Evolutionary conservation across 2,797 vertebrate genomes (phyloP).

Genomic region (Sarcoramphus papa): DNA sequence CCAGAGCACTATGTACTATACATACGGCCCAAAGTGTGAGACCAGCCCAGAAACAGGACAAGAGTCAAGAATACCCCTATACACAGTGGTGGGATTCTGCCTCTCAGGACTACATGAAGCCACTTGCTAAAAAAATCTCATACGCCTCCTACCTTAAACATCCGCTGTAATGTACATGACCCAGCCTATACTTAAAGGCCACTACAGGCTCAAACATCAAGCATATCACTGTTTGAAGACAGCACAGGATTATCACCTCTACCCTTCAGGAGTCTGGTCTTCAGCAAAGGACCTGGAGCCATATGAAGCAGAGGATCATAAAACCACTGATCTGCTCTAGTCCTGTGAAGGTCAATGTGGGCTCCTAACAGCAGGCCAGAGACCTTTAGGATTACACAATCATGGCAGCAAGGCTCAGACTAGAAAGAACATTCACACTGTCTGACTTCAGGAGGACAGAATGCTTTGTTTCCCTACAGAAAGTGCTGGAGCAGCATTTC

Average conservation of each 20-base stretch:
- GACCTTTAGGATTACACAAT: neutral
- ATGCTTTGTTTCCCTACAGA: neutral
- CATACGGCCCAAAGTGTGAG: neutral
- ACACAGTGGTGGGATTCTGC: neutral
- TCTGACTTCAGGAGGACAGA: neutral
- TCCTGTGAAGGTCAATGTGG: neutral
- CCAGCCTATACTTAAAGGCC: neutral
- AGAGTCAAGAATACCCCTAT: neutral
- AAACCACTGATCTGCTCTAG: neutral
- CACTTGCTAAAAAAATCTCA: neutral
- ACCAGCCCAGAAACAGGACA: neutral
- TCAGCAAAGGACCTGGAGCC: neutral
- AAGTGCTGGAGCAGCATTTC: neutral
- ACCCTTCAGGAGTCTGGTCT: neutral
- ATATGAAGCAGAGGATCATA: neutral
- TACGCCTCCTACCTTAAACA: neutral
- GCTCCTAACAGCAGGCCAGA: neutral
- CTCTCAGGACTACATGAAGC: neutral
- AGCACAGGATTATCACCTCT: neutral
- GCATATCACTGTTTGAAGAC: neutral
- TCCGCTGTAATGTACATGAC: neutral
- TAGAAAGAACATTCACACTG: constrained; percentile 4
- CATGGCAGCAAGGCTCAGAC: neutral
- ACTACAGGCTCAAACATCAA: neutral
- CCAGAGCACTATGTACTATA: neutral